Base-by-base conservation (phyloP, 2,797 vertebrate genomes). In the Chromobotia macracanthus region DNA sequence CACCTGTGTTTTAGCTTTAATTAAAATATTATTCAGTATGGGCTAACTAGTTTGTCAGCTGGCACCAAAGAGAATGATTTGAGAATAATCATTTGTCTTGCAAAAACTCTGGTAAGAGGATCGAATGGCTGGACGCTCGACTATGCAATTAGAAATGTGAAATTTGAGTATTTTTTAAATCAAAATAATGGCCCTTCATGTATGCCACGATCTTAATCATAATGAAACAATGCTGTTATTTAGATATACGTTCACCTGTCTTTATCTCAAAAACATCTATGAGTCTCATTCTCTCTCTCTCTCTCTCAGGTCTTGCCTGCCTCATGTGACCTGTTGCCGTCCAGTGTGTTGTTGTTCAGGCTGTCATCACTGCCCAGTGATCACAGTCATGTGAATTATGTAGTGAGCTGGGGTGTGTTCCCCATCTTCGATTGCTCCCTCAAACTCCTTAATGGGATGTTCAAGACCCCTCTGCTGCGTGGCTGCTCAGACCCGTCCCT, bases 381-480 rank as follows among this genome's bases (percentile, higher is more conserved):
- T 11, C 58, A 58, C n/a, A 80, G 87, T 65, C 89, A 87, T 67
- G 46, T 90, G 19, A 92, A 91, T 79, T 87, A 70, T 2, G 92
- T 85, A 21, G 87, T 96, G 55, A 95, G 93, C 68, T 98, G 96
- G 95, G 95, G 95, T 76, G 93, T 85, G 77, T 98, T 97, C 89
- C 97, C 96, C 23, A 79, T 95, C 31, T 96, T 93, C 68, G 92
- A 94, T 46, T 89, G 88, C 15, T 91, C 87, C 76, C 92, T 95
- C 9, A 41, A 88, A 46, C 75, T 87, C 16, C 83, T 96, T 79
- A 94, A 97, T 79, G 97, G 96, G 82, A 96, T 95, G 88, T 98
- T 95, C 87, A 97, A 94, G 88, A 96, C 93, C 66, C 96, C 95
- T 0, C 86, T 98, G 64, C 91, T 98, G 67, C 88, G 93, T 80